Conservation (phyloP, 2,797 vertebrate species). For the Girardinus metallicus region DNA sequence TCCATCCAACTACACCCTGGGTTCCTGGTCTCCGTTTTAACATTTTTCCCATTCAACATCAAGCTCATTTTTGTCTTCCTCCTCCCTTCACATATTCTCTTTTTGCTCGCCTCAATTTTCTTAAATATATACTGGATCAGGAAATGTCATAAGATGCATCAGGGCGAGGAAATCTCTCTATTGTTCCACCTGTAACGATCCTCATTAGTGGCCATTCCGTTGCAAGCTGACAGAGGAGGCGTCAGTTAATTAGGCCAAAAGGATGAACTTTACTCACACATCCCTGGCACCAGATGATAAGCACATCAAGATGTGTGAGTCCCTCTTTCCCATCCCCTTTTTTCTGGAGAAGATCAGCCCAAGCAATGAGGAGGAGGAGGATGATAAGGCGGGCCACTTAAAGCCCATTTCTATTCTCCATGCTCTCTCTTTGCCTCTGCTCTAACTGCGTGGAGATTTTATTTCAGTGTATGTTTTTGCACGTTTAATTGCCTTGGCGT, state of each 20-base stretch:
- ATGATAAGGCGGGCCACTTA: constrained; percentile 29
- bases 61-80: background rate
- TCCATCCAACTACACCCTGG: background rate
- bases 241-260: constrained; percentile 70
- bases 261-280: constrained; percentile 67
- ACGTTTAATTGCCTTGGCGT: constrained; percentile 36
- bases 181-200: constrained; percentile 57
- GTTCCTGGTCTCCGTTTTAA: background rate
- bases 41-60: background rate
- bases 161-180: constrained; percentile 35
- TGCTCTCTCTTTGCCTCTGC: background rate
- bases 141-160: constrained; percentile 49
- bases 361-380: constrained; percentile 19
- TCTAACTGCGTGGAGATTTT: background rate
- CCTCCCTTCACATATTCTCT: background rate
- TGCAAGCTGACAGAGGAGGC: constrained; percentile 55
- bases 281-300: constrained; percentile 54
- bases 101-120: constrained; percentile 11
- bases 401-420: constrained; percentile 11
- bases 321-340: background rate
- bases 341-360: constrained; percentile 35
- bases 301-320: constrained; percentile 45
- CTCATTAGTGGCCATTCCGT: constrained; percentile 58
- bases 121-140: constrained; percentile 12
- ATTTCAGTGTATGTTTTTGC: constrained; percentile 19